phyloP scores from a whole-genome alignment of 2,113 vertebrate genomes.

The Rhinolophus sinicus region DNA sequence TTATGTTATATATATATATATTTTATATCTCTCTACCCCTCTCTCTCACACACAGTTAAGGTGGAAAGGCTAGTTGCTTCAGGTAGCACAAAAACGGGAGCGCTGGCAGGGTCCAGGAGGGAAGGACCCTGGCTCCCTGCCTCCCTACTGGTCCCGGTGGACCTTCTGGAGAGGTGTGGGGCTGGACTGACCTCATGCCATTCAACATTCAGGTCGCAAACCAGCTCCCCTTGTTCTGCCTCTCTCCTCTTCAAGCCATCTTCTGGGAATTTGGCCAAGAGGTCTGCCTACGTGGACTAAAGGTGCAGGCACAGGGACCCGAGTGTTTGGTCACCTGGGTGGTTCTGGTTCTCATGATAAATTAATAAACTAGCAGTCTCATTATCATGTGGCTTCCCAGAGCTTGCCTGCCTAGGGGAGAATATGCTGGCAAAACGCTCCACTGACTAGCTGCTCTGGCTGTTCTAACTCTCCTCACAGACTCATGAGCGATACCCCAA shows the following conservation, averaged over 20 bases:
- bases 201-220: background rate
- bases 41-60: background rate
- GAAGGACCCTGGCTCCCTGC: background rate
- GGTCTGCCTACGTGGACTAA: background rate
- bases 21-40: background rate
- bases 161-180: accelerated
- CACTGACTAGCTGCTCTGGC: background rate
- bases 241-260: background rate
- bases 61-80: background rate
- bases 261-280: background rate
- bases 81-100: background rate
- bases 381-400: background rate
- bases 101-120: background rate
- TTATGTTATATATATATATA: background rate
- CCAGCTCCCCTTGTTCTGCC: background rate
- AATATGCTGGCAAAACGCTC: background rate
- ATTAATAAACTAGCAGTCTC: background rate
- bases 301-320: background rate
- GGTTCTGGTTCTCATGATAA: constrained; percentile 14
- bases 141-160: background rate
- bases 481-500: accelerated
- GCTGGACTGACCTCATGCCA: background rate
- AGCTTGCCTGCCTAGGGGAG: background rate
- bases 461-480: background rate
- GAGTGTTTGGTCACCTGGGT: background rate